A percentile compares a stretch with the other conserved stretches of the same genome.
Conservation (phyloP, 1,140 invertebrate species). For the Aphaenogaster rudis region DNA sequence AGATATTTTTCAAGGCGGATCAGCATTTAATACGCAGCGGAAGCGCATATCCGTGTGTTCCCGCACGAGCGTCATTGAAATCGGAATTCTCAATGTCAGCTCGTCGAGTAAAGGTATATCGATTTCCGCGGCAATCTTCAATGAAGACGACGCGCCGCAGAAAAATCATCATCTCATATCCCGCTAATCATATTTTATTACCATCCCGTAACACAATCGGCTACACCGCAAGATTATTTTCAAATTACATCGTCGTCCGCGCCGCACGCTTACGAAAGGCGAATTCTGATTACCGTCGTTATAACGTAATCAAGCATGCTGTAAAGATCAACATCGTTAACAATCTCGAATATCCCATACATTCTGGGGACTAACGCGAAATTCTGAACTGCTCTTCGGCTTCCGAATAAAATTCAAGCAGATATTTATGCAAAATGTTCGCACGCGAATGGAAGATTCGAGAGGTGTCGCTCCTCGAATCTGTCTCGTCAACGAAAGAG, state of each 20-base stretch:
- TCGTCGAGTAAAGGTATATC: constrained; percentile 39
- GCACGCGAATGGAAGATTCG: not conserved
- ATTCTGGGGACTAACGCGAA: not conserved
- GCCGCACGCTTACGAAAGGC: constrained; percentile 25
- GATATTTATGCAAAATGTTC: not conserved
- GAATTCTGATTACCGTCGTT: constrained; percentile 35
- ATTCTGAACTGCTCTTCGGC: not conserved
- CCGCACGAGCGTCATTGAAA: constrained; percentile 36
- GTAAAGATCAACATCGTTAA: constrained; percentile 43
- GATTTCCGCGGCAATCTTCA: constrained; percentile 46
- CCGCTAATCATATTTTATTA: constrained; percentile 54
- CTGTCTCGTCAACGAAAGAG: not conserved
- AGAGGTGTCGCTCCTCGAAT: not conserved
- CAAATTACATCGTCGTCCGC: constrained; percentile 10
- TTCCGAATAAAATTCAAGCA: not conserved
- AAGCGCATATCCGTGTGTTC: constrained; percentile 26
- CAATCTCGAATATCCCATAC: not conserved
- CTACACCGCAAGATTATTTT: constrained; percentile 31
- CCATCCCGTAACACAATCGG: constrained; percentile 31
- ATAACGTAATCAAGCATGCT: constrained; percentile 27
- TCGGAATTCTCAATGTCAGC: constrained; percentile 55
- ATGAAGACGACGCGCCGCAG: not conserved
- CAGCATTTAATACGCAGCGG: constrained; percentile 28
- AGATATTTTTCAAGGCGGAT: constrained; percentile 42
- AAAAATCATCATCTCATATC: constrained; percentile 18